phyloP scores from a whole-genome alignment of 2,888 invertebrate species.

The Petrolisthes manimaculis region DNA sequence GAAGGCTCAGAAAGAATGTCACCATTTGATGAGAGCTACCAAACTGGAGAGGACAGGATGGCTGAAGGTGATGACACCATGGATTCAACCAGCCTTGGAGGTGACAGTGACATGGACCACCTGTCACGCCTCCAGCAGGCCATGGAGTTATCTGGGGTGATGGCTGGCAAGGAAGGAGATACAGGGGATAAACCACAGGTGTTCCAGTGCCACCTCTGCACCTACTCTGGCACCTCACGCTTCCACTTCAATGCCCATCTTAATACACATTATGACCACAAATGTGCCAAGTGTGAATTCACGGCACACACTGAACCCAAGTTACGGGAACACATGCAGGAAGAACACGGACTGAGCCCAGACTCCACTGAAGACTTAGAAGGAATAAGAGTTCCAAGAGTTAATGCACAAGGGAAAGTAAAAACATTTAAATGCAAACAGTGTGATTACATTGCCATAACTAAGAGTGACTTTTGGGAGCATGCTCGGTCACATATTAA shows the following conservation, averaged over 20 bases:
- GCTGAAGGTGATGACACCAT: slow-evolving; percentile 40
- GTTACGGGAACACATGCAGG: slow-evolving; percentile 72
- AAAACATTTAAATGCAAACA: slow-evolving; percentile 94
- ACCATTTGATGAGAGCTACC: slow-evolving; percentile 44
- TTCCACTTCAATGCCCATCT: slow-evolving; percentile 74
- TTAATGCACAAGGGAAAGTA: slow-evolving; percentile 82
- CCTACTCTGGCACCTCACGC: slow-evolving; percentile 71
- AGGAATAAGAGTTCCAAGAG: slow-evolving; percentile 74
- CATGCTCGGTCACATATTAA: slow-evolving; percentile 92
- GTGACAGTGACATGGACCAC: slow-evolving; percentile 48
- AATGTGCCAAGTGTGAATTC: slow-evolving; percentile 72
- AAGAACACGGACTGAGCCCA: slow-evolving; percentile 71
- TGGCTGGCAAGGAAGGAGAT: slow-evolving; percentile 60
- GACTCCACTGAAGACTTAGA: slow-evolving; percentile 69
- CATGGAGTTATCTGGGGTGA: slow-evolving; percentile 56
- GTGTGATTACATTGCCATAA: slow-evolving; percentile 85
- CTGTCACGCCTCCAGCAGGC: slow-evolving; percentile 61
- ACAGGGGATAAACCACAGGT: slow-evolving; percentile 66
- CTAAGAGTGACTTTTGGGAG: slow-evolving; percentile 93
- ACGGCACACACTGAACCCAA: slow-evolving; percentile 73
- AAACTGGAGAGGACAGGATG: slow-evolving; percentile 41
- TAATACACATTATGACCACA: slow-evolving; percentile 73
- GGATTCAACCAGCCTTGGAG: slow-evolving; percentile 28
- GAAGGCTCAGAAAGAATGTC: slow-evolving; percentile 39
- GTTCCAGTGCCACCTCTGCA: slow-evolving; percentile 74